Evolutionary conservation across 2,888 invertebrate genomes (phyloP).

Genomic region (Drosophila parthenogenetica): DNA sequence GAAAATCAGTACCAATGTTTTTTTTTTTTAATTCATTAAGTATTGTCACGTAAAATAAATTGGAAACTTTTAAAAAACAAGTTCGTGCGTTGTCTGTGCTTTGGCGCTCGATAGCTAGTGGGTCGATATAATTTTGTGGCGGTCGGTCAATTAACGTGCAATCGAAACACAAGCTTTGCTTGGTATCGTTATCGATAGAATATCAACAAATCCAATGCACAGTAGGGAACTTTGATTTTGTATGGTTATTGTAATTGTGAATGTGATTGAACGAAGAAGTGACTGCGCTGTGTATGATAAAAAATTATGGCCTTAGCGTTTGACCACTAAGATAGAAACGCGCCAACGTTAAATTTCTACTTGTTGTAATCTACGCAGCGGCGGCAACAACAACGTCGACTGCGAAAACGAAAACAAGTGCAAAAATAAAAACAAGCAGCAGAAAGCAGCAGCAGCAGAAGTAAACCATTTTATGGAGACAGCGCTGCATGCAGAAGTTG

Average conservation of each 20-base stretch:
- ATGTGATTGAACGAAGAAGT: conserved; percentile 57
- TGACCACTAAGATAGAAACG: conserved; percentile 30
- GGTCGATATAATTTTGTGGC: conserved; percentile 15
- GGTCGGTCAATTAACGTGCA: conserved; percentile 26
- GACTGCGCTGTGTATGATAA: conserved; percentile 34
- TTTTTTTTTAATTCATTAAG: conserved; percentile 34
- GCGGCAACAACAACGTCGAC: conserved; percentile 15
- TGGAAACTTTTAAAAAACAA: conserved; percentile 6
- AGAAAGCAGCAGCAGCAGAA: conserved; percentile 8
- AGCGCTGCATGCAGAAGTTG: conserved; percentile 30
- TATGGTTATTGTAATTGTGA: conserved; percentile 54
- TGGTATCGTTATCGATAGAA: conserved; percentile 36
- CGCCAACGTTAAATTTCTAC: conserved; percentile 43
- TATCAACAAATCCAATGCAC: conserved; percentile 54
- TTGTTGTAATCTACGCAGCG: conserved; percentile 49
- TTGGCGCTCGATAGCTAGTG: conserved; percentile 1
- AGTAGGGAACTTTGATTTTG: conserved; percentile 49
- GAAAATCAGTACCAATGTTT: conserved; percentile 12
- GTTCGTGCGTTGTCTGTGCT: not conserved
- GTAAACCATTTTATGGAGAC: conserved; percentile 39
- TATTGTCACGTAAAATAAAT: conserved; percentile 39
- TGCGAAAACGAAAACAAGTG: conserved; percentile 2
- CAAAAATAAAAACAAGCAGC: conserved; percentile 2
- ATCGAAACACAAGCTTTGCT: not conserved
- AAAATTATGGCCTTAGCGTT: conserved; percentile 30